Base-by-base conservation (phyloP, 2,888 invertebrate species). In the Hypselothyrea guttata region DNA sequence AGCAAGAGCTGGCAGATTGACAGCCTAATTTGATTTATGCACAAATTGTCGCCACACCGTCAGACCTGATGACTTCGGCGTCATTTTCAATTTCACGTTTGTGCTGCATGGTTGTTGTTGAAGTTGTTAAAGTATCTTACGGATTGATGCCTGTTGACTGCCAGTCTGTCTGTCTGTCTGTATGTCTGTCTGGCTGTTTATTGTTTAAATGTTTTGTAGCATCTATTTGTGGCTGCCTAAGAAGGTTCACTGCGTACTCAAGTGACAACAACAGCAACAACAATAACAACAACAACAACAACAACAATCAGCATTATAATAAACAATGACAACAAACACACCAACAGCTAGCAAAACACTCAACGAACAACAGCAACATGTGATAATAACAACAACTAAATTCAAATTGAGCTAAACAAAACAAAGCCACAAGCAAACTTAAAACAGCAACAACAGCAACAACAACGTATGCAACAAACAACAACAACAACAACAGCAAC, bases 11-110 rank as follows among this genome's bases (percentile, higher is more conserved):
- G 35, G 27, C 35, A 47, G 61, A 70, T 71, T 71, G 68, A 66
- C 74, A 59, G 46, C 44, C 53, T 52, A 71, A 68, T 75, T 74
- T 71, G 74, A 71, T 68, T 75, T 61, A 64, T 74, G 56, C 45
- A 59, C 48, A 37, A 59, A 58, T 61, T 54, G 71, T 66, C 54
- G 62, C 55, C 53, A 53, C 52, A 37, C 54, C 41, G 52, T 18
- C 47, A 48, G 49, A 63, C 57, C 53, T 30, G 68, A 54, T 53
- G 67, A 49, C 62, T 52, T 60, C 42, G 45, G 28, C 31, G 12
- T 54, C 52, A 28, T 47, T 64, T 55, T 52, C 30, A 30, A n/a
- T 22, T 54, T 48, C 34, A 35, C 37, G n/a, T 8, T 45, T n/a
- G 31, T 35, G 33, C 1, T 44, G 27, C 9, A 11, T 1, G 7